phyloP scores from a whole-genome alignment of 2,797 vertebrate genomes.

The Oophaga sylvatica region DNA sequence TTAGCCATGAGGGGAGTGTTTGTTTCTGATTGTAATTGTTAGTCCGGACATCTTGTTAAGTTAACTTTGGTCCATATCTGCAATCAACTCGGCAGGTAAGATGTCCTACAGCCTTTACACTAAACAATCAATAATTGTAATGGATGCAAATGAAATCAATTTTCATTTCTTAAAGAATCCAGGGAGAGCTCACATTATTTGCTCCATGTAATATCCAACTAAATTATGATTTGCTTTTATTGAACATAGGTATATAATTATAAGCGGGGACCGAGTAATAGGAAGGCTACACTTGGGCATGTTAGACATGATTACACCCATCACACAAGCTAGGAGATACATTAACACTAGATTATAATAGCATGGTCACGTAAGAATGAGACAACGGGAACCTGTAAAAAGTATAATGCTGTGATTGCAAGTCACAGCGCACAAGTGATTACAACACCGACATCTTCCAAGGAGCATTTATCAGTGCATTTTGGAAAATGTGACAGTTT shows the following conservation, averaged over 20 bases:
- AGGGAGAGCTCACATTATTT: neutral
- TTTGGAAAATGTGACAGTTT: neutral
- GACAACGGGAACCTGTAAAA: neutral
- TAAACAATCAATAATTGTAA: neutral
- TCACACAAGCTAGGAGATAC: neutral
- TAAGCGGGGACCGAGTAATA: neutral
- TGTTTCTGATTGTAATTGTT: constrained; percentile 50
- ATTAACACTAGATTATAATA: constrained; percentile 14
- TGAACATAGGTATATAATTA: neutral
- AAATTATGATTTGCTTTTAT: neutral
- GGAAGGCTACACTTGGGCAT: neutral
- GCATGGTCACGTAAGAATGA: constrained; percentile 17
- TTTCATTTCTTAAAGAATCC: neutral
- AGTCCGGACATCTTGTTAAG: constrained; percentile 4
- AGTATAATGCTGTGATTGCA: neutral
- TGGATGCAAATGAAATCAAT: neutral
- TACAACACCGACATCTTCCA: neutral
- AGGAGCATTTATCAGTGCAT: neutral
- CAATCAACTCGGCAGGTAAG: constrained; percentile 21
- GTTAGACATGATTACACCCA: neutral
- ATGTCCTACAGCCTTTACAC: neutral
- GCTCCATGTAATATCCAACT: neutral
- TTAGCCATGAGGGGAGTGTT: constrained; percentile 10
- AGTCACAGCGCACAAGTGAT: neutral
- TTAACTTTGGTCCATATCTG: neutral